A percentile compares a stretch with the other conserved stretches of the same genome.
These are phyloP conservation scores for Tholera decimalis DNA, from an alignment of 2,888 invertebrate species.

Conservation along the genomic window DNA sequence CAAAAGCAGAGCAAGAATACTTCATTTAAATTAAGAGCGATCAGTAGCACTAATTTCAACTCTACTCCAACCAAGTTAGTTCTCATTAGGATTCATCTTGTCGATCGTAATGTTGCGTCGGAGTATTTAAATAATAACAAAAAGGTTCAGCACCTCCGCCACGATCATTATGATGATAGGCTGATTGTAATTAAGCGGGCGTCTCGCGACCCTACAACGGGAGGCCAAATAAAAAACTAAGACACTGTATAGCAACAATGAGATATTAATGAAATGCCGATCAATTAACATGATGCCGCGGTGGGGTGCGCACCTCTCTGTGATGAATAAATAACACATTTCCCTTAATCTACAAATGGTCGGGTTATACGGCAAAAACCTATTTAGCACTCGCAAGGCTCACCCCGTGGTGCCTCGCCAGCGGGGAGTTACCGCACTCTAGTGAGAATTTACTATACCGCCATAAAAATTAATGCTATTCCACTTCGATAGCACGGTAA, in stretches of 20 bases:
- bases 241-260: conserved; percentile 77
- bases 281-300: conserved; percentile 84
- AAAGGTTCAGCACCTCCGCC: conserved; percentile 65
- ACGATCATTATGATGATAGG: conserved; percentile 63
- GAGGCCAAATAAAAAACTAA: conserved; percentile 71
- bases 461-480: conserved; percentile 69
- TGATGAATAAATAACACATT: conserved; percentile 86
- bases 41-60: conserved; percentile 49
- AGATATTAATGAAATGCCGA: conserved; percentile 83
- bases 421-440: conserved; percentile 77
- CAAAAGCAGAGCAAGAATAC: conserved; percentile 51
- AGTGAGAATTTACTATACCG: conserved; percentile 71
- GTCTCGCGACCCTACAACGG: conserved; percentile 59
- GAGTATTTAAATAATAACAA: conserved; percentile 65
- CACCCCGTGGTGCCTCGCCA: conserved; percentile 80
- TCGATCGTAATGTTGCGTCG: conserved; percentile 29
- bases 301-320: conserved; percentile 80
- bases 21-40: conserved; percentile 24
- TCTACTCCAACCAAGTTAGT: conserved; percentile 39
- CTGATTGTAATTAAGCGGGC: conserved; percentile 68
- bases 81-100: conserved; percentile 46
- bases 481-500: conserved; percentile 51
- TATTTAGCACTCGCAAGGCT: conserved; percentile 75
- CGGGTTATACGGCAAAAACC: conserved; percentile 82
- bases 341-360: conserved; percentile 80